Evolutionary conservation across 53 echinoderm and acorn worm genomes (phyloP).

Genomic region (Apostichopus leukothele): DNA sequence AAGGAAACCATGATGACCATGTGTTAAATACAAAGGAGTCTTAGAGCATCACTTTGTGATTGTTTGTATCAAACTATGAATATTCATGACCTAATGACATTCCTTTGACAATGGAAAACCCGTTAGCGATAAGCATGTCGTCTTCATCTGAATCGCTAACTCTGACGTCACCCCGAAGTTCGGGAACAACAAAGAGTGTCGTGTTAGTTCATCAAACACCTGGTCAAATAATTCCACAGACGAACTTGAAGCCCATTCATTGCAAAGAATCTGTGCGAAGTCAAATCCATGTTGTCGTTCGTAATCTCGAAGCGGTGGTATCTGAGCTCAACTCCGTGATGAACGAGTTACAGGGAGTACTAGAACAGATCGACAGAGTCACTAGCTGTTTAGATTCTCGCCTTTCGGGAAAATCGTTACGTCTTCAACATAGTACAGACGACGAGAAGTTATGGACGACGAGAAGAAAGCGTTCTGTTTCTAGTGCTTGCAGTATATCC

Average conservation of each 20-base stretch:
- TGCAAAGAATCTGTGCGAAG: conserved; percentile 58
- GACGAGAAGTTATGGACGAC: conserved; percentile 24
- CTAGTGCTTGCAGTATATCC: conserved; percentile 29
- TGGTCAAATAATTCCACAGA: neutral
- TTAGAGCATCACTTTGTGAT: too few species aligned
- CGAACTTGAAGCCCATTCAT: neutral
- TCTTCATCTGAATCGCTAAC: conserved; percentile 28
- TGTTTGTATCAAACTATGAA: neutral
- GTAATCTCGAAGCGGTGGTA: conserved; percentile 83
- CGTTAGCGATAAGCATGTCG: conserved; percentile 1
- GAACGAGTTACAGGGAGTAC: conserved; percentile 76
- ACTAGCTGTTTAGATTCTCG: conserved; percentile 61
- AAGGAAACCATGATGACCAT: too few species aligned
- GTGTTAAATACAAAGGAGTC: too few species aligned
- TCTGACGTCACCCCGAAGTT: conserved; percentile 29
- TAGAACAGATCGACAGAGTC: conserved; percentile 88
- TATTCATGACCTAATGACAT: conserved; percentile 1
- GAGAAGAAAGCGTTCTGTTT: conserved; percentile 6
- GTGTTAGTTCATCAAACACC: conserved; percentile 14
- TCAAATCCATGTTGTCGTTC: conserved; percentile 80
- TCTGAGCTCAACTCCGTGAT: conserved; percentile 88
- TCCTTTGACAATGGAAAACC: neutral
- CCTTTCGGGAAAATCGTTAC: neutral
- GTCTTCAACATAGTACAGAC: conserved; percentile 33
- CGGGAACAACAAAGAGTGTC: conserved; percentile 32